Evolutionary conservation across 2,113 vertebrate genomes (phyloP), one percentile per base, ranked within the genome.

Genomic region (Tursiops truncatus): DNA sequence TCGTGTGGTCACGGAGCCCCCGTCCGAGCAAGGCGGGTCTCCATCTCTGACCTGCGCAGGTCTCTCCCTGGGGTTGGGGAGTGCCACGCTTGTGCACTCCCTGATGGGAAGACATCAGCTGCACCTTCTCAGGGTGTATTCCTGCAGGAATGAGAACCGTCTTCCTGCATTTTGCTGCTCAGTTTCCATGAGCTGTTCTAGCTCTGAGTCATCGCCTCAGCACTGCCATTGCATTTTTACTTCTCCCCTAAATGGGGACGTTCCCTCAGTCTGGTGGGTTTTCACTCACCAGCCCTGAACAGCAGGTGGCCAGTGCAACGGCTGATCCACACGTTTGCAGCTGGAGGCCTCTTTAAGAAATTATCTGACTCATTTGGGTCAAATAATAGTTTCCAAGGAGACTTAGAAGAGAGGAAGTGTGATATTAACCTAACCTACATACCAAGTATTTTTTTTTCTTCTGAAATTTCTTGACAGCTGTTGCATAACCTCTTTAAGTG

Each of bases 401-500:
- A 79, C 26, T 62, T 58, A 93, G 90, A 95, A 96, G 95, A 96
- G 83, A 97, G 98, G 94, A 97, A 98, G 92, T 97, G 41, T 98
- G 95, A 96, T 97, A 94, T 92, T 98, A 98, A 97, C 94, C 89
- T 97, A 98, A 97, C 98, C 97, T 97, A 98, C 97, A 97, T 97
- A 98, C 94, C 96, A 98, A 95, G 41, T 95, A n/a, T 95, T 98
- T 95, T 89, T 93, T 96, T 95, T 97, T 83, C 89, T 94, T 94
- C 92, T 97, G 87, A 97, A 95, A 94, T 97, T 96, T 98, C 92
- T 98, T 96, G 96, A 97, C 88, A 96, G 91, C 93, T 95, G 58
- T 97, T 97, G 84, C 84, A 56, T 98, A 98, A 98, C 77, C 47
- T 96, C 67, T 88, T 84, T 82, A 79, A 97, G 25, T 92, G 96